Evolutionary conservation across 2,113 vertebrate species (phyloP).

Genomic region (Sceloporus tristichus): DNA sequence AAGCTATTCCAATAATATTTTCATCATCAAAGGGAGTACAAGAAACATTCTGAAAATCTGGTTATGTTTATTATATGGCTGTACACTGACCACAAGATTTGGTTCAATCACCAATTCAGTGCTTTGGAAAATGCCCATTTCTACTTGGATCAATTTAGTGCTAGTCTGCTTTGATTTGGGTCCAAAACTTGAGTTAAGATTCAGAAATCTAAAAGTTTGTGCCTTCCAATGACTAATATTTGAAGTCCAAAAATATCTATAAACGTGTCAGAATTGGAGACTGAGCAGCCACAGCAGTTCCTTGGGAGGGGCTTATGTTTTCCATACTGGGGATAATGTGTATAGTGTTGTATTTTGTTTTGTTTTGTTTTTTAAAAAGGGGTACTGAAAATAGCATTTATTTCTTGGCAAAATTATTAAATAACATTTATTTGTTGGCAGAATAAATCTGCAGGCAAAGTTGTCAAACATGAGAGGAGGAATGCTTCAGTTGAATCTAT

Average conservation of each 20-base stretch:
- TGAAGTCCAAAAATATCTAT: neutral
- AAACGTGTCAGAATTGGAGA: neutral
- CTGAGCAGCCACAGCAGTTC: neutral
- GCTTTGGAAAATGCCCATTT: neutral
- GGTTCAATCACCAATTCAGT: neutral
- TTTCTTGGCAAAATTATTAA: no score
- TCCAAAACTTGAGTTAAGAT: no score
- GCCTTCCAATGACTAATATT: neutral
- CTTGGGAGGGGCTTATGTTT: neutral
- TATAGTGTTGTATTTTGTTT: neutral
- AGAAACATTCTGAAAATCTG: conserved; percentile 25
- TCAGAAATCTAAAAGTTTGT: neutral
- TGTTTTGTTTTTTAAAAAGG: no score
- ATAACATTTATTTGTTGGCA: no score
- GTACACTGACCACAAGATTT: neutral
- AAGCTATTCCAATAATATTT: conserved; percentile 48
- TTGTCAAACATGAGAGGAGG: no score
- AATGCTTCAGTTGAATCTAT: neutral
- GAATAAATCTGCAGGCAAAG: no score
- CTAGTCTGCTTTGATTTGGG: neutral
- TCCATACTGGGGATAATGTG: neutral
- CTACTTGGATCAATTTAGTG: neutral
- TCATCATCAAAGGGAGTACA: conserved; percentile 44
- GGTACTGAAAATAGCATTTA: no score
- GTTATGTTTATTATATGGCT: neutral